Evolutionary conservation across 2,797 vertebrate species (phyloP).

Genomic region (Lacerta viridis): DNA sequence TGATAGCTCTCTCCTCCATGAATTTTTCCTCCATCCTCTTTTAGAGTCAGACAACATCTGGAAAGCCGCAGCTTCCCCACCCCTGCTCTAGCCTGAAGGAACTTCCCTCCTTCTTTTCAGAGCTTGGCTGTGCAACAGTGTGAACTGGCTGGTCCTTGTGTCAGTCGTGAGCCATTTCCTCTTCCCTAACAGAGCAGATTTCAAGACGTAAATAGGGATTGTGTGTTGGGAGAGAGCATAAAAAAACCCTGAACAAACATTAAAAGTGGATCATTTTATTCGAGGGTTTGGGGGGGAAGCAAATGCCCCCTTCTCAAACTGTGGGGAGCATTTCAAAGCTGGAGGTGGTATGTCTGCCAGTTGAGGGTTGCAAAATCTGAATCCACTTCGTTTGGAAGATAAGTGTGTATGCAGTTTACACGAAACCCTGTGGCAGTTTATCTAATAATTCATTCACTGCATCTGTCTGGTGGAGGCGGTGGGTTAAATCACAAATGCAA

Average conservation of each 20-base stretch:
- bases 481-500: background rate
- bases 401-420: background rate
- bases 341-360: background rate
- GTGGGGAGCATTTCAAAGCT: too few relatives aligned
- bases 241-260: background rate
- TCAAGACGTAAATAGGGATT: too few relatives aligned
- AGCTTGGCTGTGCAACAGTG: background rate
- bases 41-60: too few relatives aligned
- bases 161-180: background rate
- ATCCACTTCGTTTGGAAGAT: background rate
- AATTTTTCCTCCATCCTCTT: too few relatives aligned
- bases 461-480: background rate
- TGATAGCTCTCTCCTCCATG: too few relatives aligned
- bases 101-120: background rate
- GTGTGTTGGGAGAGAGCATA: too few relatives aligned
- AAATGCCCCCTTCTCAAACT: background rate
- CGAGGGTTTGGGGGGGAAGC: rapidly evolving
- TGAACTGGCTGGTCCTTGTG: too few relatives aligned
- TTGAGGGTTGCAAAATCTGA: background rate
- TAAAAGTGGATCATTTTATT: background rate
- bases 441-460: background rate
- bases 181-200: background rate
- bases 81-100: background rate
- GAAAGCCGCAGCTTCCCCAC: too few relatives aligned
- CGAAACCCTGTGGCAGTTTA: background rate